Evolutionary conservation across 1,140 invertebrate genomes (phyloP), one percentile per base, ranked within the genome.

Genomic region (Macrocentrus cingulum): DNA sequence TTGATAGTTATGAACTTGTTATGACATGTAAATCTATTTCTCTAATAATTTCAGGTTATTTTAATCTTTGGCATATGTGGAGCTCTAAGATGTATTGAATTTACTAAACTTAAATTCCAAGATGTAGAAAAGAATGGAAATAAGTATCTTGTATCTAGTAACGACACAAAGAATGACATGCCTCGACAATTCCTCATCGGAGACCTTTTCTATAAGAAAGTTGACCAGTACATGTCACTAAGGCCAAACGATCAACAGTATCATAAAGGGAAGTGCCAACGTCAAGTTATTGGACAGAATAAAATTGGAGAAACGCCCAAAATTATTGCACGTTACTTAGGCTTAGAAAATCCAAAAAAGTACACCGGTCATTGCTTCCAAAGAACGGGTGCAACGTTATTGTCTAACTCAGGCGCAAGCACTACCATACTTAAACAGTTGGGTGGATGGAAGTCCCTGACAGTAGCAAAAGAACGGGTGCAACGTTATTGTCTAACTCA

Each of bases 51-150:
- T 6, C 29, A 63, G 57, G 61, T 59, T 59, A 61, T 61, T 49
- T 57, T 65, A 39, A 53, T 63, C 23, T 46, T 65, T 51, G 51
- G 56, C 23, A 41, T 58, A 34, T 57, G 25, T 51, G 63, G 58
- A 34, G 54, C 57, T 36, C 55, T 57, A 13, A 60, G 56, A 54
- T 62, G 50, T 58, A 48, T 62, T 49, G 61, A 65, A 55, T 29
- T 62, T 18, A 51, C 36, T 36, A 52, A 65, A 48, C 39, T 65
- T 15, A 44, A 51, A 54, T 32, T 32, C 1, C 18, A 59, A 42
- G 32, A 65, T 51, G 15, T 36, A n/a, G 11, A 50, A 50, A 18
- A 50, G 11, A n/a, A 15, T 20, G 20, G 44, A 7, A 22, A 36
- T 15, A 48, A 22, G 15, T 56, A 36, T 34, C 15, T 37, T 44